A percentile compares a stretch with the other conserved stretches of the same genome.
Evolutionary conservation across 92 coral and sea anemone species (phyloP).

Genomic region (Anthopleura xanthogrammica): DNA sequence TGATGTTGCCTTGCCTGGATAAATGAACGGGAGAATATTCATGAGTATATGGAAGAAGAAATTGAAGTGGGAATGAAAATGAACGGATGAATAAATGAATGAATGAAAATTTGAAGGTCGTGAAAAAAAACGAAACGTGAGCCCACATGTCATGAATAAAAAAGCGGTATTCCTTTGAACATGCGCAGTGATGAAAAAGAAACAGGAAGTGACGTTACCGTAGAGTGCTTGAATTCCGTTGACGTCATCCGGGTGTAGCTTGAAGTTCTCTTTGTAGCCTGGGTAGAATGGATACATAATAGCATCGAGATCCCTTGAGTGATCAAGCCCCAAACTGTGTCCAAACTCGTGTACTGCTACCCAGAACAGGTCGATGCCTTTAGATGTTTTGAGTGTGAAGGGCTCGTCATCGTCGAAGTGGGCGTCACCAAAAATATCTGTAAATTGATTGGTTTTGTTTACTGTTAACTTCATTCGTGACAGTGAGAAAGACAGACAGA

Average conservation of each 20-base stretch:
- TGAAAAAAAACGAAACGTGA: no score
- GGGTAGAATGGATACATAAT: slow-evolving; percentile 90
- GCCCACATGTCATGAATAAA: no score
- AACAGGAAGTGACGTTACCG: slow-evolving; percentile 45
- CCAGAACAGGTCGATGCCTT: slow-evolving; percentile 81
- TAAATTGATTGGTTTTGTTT: background rate
- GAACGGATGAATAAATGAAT: background rate
- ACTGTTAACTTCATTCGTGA: background rate
- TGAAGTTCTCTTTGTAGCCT: slow-evolving; percentile 59
- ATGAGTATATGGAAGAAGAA: background rate
- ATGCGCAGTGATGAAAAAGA: background rate
- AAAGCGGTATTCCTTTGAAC: no score
- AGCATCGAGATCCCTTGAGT: slow-evolving; percentile 60
- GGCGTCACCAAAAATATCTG: slow-evolving; percentile 81
- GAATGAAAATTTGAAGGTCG: background rate
- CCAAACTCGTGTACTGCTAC: slow-evolving; percentile 94
- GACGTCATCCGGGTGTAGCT: slow-evolving; percentile 74
- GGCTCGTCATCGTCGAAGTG: slow-evolving; percentile 92
- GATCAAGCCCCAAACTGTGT: slow-evolving; percentile 91
- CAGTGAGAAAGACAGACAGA: slow-evolving; percentile 14
- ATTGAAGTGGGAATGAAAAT: background rate
- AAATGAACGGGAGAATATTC: background rate
- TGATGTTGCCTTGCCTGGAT: slow-evolving; percentile 9
- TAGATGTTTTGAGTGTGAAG: slow-evolving; percentile 47
- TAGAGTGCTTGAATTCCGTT: slow-evolving; percentile 77